Conservation (phyloP, 2,797 vertebrate genomes). For the Chloroceryle amazona region DNA sequence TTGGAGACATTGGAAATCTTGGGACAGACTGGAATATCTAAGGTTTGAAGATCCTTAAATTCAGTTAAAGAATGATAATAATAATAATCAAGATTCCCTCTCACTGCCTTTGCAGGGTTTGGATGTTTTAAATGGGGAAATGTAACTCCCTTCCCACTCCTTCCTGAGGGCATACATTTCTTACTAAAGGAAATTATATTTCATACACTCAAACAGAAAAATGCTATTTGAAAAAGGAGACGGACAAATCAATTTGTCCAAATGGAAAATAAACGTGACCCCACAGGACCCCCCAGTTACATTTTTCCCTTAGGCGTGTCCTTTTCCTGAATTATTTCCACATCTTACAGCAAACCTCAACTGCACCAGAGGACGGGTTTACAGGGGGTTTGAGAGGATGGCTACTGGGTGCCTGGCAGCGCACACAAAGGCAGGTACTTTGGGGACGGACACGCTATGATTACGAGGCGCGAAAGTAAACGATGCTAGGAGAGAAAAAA, state of each 20-base stretch:
- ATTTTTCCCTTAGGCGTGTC: conserved; percentile 34
- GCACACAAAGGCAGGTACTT: conserved; percentile 48
- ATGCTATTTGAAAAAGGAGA: neutral
- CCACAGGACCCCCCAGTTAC: neutral
- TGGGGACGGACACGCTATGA: neutral
- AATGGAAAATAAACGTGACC: neutral
- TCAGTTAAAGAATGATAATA: neutral
- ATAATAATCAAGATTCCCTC: neutral
- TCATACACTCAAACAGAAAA: neutral
- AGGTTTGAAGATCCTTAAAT: neutral
- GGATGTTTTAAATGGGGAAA: conserved; percentile 28
- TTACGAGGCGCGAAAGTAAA: neutral
- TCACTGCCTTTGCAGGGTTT: neutral
- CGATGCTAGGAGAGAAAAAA: neutral
- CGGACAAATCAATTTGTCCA: neutral
- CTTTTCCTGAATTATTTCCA: conserved; percentile 3
- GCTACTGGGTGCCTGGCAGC: neutral
- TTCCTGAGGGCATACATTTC: conserved; percentile 37
- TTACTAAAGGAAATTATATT: conserved; percentile 10
- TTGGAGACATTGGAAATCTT: neutral
- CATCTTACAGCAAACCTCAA: neutral
- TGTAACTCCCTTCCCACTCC: neutral
- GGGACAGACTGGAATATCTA: neutral
- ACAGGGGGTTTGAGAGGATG: neutral
- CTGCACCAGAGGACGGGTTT: neutral